Evolutionary conservation across 2,888 invertebrate genomes (phyloP), one percentile per base, ranked within the genome.

Genomic region (Lamproptera curius): DNA sequence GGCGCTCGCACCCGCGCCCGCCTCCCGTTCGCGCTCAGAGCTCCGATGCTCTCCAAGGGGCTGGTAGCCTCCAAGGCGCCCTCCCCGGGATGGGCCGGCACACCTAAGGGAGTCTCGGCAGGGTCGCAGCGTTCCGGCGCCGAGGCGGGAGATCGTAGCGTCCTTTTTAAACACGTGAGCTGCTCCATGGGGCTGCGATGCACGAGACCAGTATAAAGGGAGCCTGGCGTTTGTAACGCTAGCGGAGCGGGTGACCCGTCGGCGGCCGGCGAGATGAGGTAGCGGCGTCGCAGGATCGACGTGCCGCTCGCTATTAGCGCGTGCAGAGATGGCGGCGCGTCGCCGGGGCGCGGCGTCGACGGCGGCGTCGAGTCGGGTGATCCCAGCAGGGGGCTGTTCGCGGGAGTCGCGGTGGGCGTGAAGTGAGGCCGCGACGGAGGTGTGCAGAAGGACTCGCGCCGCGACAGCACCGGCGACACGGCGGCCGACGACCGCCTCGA

Each of bases 371-470:
- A 51, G 77, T 63, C 91, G 1, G 88, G 92, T 20, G 92, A 85
- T 33, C 91, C 91, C 28, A 87, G 77, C 60, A 93, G 92, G 1
- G 96, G 96, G 67, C 95, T 95, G 75, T 96, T 96, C 67, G 94
- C 94, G 1, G 96, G 96, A 4, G 96, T 96, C 5, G 95, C 95
- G 0, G 96, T 96, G 2, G 95, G 94, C 5, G 94, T 90, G 73
- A 90, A 95, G 66, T 89, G 91, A 17, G 90, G 91, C 35, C 89
- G 90, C 5, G 93, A 92, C 2, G 92, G 90, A 56, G 90, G 89
- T 61, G 93, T 92, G 11, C 92, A 93, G 55, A 94, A 92, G 1
- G 95, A 95, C 66, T 95, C 95, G 50, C 95, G 90, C 13, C 95
- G 90, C 48, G 95, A 95, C 42, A 92, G 82, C 45, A 86, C 86